Evolutionary conservation across 1,140 invertebrate species (phyloP).

Genomic region (Zaprionus capensis): DNA sequence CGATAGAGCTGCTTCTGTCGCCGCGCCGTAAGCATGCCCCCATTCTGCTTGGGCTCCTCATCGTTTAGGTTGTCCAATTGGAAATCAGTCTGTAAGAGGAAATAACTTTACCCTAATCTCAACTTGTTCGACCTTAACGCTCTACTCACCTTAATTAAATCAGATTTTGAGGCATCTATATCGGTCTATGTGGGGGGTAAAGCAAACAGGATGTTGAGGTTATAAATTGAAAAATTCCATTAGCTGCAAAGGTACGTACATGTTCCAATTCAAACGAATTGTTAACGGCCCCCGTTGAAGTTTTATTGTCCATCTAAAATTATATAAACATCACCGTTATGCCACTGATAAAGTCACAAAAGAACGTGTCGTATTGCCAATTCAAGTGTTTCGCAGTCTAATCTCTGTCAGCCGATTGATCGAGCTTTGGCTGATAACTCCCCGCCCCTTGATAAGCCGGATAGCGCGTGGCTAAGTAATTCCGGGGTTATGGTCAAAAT

Average conservation of each 20-base stretch:
- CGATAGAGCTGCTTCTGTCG: conserved; percentile 32
- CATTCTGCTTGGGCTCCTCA: neutral
- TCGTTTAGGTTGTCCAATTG: conserved; percentile 30
- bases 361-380: neutral
- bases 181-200: conserved; percentile 5
- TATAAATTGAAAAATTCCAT: neutral
- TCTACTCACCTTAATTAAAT: conserved; percentile 30
- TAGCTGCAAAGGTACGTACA: conserved; percentile 33
- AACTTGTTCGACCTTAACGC: no score
- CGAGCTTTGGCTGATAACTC: neutral
- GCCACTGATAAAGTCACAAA: conserved; percentile 16
- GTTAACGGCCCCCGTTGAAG: conserved; percentile 40
- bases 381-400: neutral
- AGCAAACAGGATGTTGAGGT: neutral
- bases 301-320: conserved; percentile 60
- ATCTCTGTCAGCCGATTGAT: conserved; percentile 13
- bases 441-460: neutral
- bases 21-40: neutral
- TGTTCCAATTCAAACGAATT: conserved; percentile 64
- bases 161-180: neutral
- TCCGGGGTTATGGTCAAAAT: neutral
- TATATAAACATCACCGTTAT: conserved; percentile 20
- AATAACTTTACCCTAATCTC: neutral
- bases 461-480: conserved; percentile 18
- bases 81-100: conserved; percentile 42